Percentiles rank a stretch among this genome's conserved stretches.
Conservation (phyloP, 1,140 invertebrate genomes). For the Drosophila kepulauana region DNA sequence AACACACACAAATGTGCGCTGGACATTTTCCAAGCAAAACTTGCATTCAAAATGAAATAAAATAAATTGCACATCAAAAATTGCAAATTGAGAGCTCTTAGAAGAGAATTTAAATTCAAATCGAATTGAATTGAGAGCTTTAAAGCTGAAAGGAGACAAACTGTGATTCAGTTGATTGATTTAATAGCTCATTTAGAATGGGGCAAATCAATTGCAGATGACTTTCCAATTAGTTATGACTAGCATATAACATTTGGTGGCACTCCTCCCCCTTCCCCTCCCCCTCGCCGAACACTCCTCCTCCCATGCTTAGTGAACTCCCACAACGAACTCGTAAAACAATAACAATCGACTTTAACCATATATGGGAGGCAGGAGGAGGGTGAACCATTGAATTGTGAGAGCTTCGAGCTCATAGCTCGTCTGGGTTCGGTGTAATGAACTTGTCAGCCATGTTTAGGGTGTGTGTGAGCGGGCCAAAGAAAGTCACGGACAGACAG, state of each 20-base stretch:
- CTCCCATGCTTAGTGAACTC: neutral
- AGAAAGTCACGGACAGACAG: slow-evolving; percentile 60
- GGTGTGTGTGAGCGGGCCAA: slow-evolving; percentile 61
- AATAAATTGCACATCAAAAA: neutral
- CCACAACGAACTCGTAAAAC: slow-evolving; percentile 35
- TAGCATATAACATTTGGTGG: slow-evolving; percentile 5
- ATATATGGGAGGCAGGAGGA: slow-evolving; percentile 26
- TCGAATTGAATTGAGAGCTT: no score
- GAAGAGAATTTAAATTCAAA: no score
- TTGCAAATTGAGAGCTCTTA: neutral
- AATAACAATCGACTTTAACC: slow-evolving; percentile 55
- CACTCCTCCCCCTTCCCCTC: slow-evolving; percentile 3
- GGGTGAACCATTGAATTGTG: slow-evolving; percentile 16
- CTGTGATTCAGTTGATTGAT: slow-evolving; percentile 33
- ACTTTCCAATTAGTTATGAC: slow-evolving; percentile 33
- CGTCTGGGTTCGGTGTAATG: slow-evolving; percentile 62
- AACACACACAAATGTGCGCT: neutral
- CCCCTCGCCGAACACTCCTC: neutral
- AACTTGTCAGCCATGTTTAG: slow-evolving; percentile 79
- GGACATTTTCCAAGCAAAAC: neutral
- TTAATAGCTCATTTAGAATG: slow-evolving; percentile 29
- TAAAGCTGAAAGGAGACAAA: no score
- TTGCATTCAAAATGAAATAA: neutral
- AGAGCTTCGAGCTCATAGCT: slow-evolving; percentile 6
- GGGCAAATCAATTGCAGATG: slow-evolving; percentile 41